A percentile compares a stretch with the other conserved stretches of the same genome.
phyloP scores from a whole-genome alignment of 2,888 invertebrate species.

The Agonopterix arenella region DNA sequence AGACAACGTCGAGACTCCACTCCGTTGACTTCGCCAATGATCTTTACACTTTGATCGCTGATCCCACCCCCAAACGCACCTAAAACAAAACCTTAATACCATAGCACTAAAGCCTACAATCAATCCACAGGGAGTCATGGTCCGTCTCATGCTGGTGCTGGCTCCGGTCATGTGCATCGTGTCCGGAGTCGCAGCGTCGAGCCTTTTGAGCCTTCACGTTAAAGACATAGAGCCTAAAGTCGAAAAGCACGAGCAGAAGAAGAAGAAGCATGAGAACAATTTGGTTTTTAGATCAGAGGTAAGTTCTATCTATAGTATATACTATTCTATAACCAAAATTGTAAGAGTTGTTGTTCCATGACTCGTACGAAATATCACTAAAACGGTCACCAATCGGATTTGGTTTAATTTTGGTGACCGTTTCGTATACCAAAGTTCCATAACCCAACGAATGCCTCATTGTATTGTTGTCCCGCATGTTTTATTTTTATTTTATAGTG shows the following conservation, averaged over 20 bases:
- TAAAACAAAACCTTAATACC: conserved; percentile 1
- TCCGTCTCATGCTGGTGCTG: conserved; percentile 97
- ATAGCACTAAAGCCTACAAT: conserved; percentile 9
- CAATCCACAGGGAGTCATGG: conserved; percentile 93
- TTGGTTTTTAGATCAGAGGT: conserved; percentile 89
- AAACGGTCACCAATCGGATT: no score
- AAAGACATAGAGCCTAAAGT: conserved; percentile 84
- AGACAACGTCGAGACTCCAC: conserved; percentile 46
- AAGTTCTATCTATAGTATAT: conserved; percentile 7
- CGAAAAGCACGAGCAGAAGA: conserved; percentile 81
- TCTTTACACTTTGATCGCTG: conserved; percentile 81
- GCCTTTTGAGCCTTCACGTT: conserved; percentile 89
- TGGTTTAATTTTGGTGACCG: no score
- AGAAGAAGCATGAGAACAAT: conserved; percentile 84
- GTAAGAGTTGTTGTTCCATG: no score
- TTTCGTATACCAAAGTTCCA: no score
- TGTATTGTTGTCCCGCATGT: no score
- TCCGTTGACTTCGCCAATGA: conserved; percentile 70
- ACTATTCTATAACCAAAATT: no score
- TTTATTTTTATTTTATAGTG: no score
- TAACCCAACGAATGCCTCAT: no score
- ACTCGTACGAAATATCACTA: no score
- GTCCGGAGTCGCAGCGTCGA: conserved; percentile 96
- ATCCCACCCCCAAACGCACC: conserved; percentile 17
- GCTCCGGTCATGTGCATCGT: conserved; percentile 99